Conservation (phyloP, 2,113 vertebrate species). For the Spilogale gracilis region DNA sequence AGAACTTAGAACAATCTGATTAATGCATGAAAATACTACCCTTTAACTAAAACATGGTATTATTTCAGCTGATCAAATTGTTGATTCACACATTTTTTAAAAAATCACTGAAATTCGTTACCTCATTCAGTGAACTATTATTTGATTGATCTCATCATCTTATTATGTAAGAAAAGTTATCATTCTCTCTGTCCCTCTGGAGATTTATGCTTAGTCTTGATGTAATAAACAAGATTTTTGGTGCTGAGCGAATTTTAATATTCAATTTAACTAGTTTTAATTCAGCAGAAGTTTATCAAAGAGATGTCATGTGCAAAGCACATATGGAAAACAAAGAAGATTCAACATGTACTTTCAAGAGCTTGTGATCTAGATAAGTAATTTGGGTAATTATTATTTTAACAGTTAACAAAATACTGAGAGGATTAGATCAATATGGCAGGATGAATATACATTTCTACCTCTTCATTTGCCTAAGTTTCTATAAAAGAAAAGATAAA, state of each 20-base stretch:
- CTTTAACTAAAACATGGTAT: neutral
- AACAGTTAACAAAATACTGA: neutral
- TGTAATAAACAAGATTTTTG: neutral
- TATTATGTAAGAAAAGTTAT: neutral
- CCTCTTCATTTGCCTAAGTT: neutral
- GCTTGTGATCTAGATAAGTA: neutral
- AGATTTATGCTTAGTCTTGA: neutral
- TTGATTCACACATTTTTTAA: neutral
- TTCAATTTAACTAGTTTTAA: neutral
- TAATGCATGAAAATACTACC: neutral
- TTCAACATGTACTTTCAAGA: neutral
- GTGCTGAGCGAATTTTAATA: neutral
- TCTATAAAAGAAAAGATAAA: neutral
- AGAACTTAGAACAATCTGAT: neutral
- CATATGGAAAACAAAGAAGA: neutral
- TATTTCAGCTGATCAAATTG: neutral
- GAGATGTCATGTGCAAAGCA: neutral
- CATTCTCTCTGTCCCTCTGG: neutral
- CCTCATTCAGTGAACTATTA: neutral
- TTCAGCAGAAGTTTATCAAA: neutral
- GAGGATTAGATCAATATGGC: neutral
- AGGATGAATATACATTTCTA: neutral
- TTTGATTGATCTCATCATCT: neutral
- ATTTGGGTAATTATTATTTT: neutral
- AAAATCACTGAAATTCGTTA: slow-evolving; percentile 12